Percentiles rank a stretch among this genome's conserved stretches.
Conservation (phyloP, 2,797 vertebrate genomes). For the Esox masquinongy region DNA sequence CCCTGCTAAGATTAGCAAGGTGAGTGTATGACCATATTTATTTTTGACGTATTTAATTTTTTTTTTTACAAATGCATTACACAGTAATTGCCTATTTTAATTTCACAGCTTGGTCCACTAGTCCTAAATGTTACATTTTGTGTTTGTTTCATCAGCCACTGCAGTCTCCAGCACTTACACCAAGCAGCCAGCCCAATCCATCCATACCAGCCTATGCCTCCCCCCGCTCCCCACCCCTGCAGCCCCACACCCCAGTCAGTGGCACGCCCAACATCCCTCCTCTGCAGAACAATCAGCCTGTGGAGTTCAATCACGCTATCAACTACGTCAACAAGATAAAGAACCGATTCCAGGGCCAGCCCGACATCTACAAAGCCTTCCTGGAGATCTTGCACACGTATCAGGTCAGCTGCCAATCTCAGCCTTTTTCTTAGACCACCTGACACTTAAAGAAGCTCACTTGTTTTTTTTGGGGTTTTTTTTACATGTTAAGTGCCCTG, state of each 20-base stretch:
- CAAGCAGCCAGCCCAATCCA: slow-evolving; percentile 92
- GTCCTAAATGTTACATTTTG: not conserved
- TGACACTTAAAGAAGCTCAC: not conserved
- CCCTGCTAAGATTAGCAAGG: slow-evolving; percentile 95
- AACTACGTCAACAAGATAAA: slow-evolving; percentile 99
- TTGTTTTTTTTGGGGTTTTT: too few relatives aligned
- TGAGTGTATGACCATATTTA: not conserved
- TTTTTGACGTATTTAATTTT: too few relatives aligned
- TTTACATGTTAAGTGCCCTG: too few relatives aligned
- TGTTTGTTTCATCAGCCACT: slow-evolving; percentile 76
- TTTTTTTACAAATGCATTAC: not conserved
- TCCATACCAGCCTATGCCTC: slow-evolving; percentile 92
- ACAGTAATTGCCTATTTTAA: not conserved
- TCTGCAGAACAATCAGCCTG: slow-evolving; percentile 97
- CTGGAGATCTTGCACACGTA: slow-evolving; percentile 98
- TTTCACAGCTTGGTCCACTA: not conserved
- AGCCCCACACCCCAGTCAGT: slow-evolving; percentile 93
- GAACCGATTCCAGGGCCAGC: slow-evolving; percentile 98
- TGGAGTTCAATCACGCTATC: slow-evolving; percentile 98
- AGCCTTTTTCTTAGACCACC: not conserved
- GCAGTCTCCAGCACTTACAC: slow-evolving; percentile 91
- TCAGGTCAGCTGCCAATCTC: slow-evolving; percentile 76
- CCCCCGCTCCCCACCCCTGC: slow-evolving; percentile 90
- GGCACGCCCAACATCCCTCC: slow-evolving; percentile 89
- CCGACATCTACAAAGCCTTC: slow-evolving; percentile 98